A percentile compares a stretch with the other conserved stretches of the same genome.
Conservation (phyloP, 1,140 invertebrate genomes). For the Cotesia glomerata region DNA sequence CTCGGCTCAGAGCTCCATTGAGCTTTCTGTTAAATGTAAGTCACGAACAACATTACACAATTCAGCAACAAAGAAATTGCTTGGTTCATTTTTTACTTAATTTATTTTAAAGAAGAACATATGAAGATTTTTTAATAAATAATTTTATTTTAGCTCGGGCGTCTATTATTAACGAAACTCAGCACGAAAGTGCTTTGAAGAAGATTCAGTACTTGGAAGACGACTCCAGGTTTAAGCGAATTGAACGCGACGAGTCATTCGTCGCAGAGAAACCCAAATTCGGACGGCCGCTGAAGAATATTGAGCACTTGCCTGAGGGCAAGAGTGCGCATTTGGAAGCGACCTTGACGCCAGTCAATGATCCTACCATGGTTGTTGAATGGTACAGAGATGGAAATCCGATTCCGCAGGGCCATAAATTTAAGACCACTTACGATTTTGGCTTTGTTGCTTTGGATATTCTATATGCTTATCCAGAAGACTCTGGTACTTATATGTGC, state of each 20-base stretch:
- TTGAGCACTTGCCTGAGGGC: slow-evolving; percentile 84
- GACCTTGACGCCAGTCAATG: slow-evolving; percentile 91
- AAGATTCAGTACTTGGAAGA: slow-evolving; percentile 93
- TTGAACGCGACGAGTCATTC: slow-evolving; percentile 74
- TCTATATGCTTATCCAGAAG: slow-evolving; percentile 94
- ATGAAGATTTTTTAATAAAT: slow-evolving; percentile 3
- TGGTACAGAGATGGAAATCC: slow-evolving; percentile 94
- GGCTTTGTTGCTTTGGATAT: slow-evolving; percentile 95
- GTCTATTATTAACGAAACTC: slow-evolving; percentile 90
- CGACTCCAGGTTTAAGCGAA: slow-evolving; percentile 77
- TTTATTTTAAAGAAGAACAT: neutral
- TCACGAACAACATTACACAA: slow-evolving; percentile 37
- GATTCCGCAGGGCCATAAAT: slow-evolving; percentile 86
- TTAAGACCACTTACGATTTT: slow-evolving; percentile 94
- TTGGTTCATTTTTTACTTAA: slow-evolving; percentile 17
- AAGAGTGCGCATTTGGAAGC: slow-evolving; percentile 93
- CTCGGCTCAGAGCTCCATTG: slow-evolving; percentile 80
- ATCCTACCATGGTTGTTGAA: slow-evolving; percentile 93
- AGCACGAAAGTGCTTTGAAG: slow-evolving; percentile 91
- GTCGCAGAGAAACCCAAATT: slow-evolving; percentile 87
- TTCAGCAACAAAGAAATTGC: slow-evolving; percentile 1
- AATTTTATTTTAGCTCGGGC: slow-evolving; percentile 72
- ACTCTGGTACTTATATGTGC: slow-evolving; percentile 94
- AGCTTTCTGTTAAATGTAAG: slow-evolving; percentile 83
- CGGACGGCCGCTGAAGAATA: slow-evolving; percentile 84